Base-by-base conservation (phyloP, 2,888 invertebrate genomes). In the Ochropleura leucogaster region DNA sequence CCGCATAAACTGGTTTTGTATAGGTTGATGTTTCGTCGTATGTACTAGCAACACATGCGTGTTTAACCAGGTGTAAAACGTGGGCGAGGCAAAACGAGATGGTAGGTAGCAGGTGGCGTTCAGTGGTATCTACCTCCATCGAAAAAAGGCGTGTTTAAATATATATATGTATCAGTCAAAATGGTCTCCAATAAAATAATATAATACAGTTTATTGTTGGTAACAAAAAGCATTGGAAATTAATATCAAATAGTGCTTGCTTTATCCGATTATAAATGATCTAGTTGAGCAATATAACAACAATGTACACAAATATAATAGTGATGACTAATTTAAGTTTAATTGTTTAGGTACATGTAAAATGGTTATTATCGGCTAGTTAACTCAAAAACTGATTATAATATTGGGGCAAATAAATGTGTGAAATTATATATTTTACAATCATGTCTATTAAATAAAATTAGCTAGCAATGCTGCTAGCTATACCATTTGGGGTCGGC, bases 191-290 rank as follows among this genome's bases (percentile, higher is more conserved):
- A 14, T 30, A 14, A 30, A 14, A 14, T 55, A 30, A 20, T 20
- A 14, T 57, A 16, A 8, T 16, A 20, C 53, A 57, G 20, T 7
- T 18, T 46, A 42, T n/a, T 46, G 4, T 16, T 40, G 47, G 40
- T 12, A 16, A 55, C 3, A 55, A 20, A 12, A 5, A 12, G 53
- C 46, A 62, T 40, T 62, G 2, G 49, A 64, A 72, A 60, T 46
- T 18, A n/a, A 40, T 72, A 72, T 40, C 57, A 60, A 49, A 74
- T 72, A 30, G 30, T 14, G n/a, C 53, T 53, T 30, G 9, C 16
- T n/a, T 55, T 60, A 60, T 75, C 51, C 47, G 75, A 75, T 60
- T 47, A 75, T 30, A 42, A 16, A 10, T 46, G 46, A 75, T 53
- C 14, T 10, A 18, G 40, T 4, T 12, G 18, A 53, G 46, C 65